phyloP scores from a whole-genome alignment of 2,113 vertebrate species.

The Megaceryle maxima region DNA sequence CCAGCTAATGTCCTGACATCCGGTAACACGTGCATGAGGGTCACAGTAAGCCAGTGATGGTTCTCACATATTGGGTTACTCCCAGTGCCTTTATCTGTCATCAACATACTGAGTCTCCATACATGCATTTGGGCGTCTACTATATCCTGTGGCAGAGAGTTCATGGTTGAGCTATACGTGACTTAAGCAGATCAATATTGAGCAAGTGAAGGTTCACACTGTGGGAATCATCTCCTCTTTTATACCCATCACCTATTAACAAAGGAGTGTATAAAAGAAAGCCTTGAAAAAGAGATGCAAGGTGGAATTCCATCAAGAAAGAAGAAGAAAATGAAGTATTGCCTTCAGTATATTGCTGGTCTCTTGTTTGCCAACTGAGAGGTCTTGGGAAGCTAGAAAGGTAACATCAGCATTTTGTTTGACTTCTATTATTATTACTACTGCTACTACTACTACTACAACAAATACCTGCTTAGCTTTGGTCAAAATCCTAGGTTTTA shows the following conservation, averaged over 20 bases:
- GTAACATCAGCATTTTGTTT: neutral
- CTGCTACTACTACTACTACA: neutral
- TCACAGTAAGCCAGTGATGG: accelerated
- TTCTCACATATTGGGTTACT: neutral
- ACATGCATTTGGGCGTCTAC: neutral
- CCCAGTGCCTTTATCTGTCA: neutral
- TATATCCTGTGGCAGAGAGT: neutral
- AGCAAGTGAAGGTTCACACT: neutral
- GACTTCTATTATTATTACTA: neutral
- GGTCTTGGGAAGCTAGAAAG: neutral
- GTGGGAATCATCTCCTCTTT: neutral
- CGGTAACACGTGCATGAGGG: accelerated
- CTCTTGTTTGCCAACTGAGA: neutral
- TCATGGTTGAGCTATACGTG: accelerated
- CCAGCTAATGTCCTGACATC: neutral
- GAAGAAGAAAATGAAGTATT: neutral
- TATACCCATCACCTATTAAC: neutral
- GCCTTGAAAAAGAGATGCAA: neutral
- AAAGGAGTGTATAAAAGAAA: neutral
- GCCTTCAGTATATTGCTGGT: neutral
- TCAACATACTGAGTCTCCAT: neutral
- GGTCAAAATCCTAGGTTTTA: neutral
- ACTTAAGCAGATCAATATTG: neutral
- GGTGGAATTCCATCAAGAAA: neutral
- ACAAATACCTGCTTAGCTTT: neutral